Evolutionary conservation across 2,888 invertebrate genomes (phyloP).

Genomic region (Melanotus villosus): DNA sequence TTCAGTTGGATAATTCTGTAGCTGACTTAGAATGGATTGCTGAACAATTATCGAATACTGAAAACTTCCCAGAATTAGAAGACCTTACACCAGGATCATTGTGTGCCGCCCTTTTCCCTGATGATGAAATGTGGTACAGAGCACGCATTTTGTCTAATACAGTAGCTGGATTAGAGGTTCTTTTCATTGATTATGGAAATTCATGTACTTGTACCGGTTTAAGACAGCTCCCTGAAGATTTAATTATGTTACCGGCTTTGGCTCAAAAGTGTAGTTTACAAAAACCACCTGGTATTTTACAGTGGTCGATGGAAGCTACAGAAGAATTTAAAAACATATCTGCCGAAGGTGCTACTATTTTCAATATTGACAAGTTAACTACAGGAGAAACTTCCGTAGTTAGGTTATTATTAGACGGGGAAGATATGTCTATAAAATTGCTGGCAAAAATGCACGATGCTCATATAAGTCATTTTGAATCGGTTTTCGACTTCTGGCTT

Average conservation of each 20-base stretch:
- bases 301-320: constrained; percentile 79
- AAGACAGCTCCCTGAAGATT: constrained; percentile 74
- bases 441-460: constrained; percentile 65
- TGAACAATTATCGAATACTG: constrained; percentile 71
- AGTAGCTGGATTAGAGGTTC: constrained; percentile 73
- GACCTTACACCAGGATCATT: constrained; percentile 74
- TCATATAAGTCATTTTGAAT: constrained; percentile 76
- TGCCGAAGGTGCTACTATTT: constrained; percentile 79
- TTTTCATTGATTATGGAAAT: constrained; percentile 81
- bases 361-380: constrained; percentile 77
- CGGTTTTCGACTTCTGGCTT: constrained; percentile 79
- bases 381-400: constrained; percentile 78
- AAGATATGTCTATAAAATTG: constrained; percentile 76
- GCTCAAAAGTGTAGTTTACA: constrained; percentile 76
- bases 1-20: constrained; percentile 78
- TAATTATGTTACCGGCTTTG: constrained; percentile 72
- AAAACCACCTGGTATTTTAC: constrained; percentile 67
- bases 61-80: constrained; percentile 70
- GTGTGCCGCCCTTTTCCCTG: constrained; percentile 77
- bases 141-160: constrained; percentile 73
- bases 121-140: constrained; percentile 79
- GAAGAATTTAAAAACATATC: constrained; percentile 78
- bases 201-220: constrained; percentile 75
- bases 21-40: constrained; percentile 75
- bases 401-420: constrained; percentile 74